Conservation (phyloP, 2,113 vertebrate species). For the Bubo blakistoni region DNA sequence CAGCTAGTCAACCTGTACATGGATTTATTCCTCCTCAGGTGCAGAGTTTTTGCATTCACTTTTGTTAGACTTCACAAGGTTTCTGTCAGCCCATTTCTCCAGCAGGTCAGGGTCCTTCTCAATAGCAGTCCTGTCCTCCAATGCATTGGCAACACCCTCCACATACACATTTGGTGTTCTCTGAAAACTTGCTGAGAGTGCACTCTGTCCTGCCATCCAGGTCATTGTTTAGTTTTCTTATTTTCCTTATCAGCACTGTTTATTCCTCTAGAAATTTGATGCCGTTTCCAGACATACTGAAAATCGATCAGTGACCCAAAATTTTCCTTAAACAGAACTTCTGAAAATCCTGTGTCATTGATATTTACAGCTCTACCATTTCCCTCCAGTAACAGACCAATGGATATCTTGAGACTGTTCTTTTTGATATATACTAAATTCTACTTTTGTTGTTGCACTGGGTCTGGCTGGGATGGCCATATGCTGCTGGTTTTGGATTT, state of each 20-base stretch:
- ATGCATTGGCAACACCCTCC: rapidly evolving
- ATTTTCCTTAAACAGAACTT: neutral
- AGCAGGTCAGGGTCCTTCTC: neutral
- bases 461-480: neutral
- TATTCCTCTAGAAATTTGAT: neutral
- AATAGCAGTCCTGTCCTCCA: neutral
- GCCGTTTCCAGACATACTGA: neutral
- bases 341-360: neutral
- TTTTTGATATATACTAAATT: neutral
- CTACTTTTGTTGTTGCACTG: neutral
- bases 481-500: neutral
- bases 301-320: neutral
- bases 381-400: neutral
- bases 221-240: neutral
- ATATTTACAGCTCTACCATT: neutral
- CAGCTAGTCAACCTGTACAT: neutral
- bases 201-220: neutral
- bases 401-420: neutral
- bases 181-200: neutral
- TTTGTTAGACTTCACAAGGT: neutral
- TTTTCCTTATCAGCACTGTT: neutral
- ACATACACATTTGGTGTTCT: neutral
- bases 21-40: neutral
- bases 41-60: neutral
- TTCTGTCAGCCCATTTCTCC: neutral